Conservation (phyloP, 2,113 vertebrate species). For the Charina bottae region DNA sequence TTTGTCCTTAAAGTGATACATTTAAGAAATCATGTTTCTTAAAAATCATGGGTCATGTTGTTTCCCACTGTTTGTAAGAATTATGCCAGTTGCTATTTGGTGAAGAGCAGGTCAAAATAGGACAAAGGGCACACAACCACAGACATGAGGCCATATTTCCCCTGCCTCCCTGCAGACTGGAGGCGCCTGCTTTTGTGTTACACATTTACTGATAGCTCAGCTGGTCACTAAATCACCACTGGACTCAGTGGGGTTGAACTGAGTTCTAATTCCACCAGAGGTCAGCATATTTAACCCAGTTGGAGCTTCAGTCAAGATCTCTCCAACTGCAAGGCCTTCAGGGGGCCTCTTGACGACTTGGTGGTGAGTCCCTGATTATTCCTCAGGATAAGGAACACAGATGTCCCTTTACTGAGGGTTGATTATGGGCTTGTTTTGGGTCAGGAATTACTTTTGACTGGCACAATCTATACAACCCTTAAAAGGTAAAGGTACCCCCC, state of each 20-base stretch:
- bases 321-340: constrained; percentile 10
- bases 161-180: not conserved
- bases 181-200: constrained; percentile 14
- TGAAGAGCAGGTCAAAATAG: not conserved
- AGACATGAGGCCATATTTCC: not conserved
- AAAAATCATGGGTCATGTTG: not conserved
- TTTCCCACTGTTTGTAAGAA: not conserved
- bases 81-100: not conserved
- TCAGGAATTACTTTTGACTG: not conserved
- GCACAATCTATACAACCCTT: not conserved
- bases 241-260: not conserved
- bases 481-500: too few species aligned
- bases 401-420: not conserved
- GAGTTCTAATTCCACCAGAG: constrained; percentile 25
- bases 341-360: not conserved
- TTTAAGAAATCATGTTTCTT: not conserved
- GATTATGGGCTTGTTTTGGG: constrained; percentile 10
- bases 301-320: not conserved
- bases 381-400: not conserved
- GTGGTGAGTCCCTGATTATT: constrained; percentile 14
- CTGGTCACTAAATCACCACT: not conserved
- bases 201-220: constrained; percentile 14
- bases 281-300: constrained; percentile 14
- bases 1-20: not conserved
- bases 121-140: not conserved